Conservation (phyloP, 2,797 vertebrate species). For the Sebastes baramenuke region DNA sequence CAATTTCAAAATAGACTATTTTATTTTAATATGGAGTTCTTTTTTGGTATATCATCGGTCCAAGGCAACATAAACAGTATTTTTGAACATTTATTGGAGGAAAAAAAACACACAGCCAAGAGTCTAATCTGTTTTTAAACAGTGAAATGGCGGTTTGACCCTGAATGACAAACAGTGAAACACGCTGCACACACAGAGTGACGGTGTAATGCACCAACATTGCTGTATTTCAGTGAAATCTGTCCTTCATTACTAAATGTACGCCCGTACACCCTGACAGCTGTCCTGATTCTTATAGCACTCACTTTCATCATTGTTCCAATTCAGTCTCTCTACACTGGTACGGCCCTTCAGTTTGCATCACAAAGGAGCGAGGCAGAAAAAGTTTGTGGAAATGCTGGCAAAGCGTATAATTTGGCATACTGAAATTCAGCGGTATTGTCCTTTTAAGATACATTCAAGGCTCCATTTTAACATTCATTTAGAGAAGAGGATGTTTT, state of each 20-base stretch:
- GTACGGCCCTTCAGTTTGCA: slow-evolving; percentile 61
- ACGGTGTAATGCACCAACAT: background rate
- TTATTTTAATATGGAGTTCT: background rate
- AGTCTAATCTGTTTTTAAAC: slow-evolving; percentile 21
- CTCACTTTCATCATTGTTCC: slow-evolving; percentile 67
- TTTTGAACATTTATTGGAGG: slow-evolving; percentile 3
- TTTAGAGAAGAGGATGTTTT: background rate
- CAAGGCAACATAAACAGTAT: background rate
- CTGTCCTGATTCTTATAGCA: slow-evolving; percentile 57
- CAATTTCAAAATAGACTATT: background rate
- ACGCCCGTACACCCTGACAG: slow-evolving; percentile 44
- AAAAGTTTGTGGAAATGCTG: slow-evolving; percentile 43
- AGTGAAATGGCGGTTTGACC: slow-evolving; percentile 14
- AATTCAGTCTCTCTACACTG: slow-evolving; percentile 47
- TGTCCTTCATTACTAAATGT: slow-evolving; percentile 19
- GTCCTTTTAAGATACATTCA: slow-evolving; percentile 24
- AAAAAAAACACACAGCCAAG: slow-evolving; percentile 4
- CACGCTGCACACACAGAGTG: background rate
- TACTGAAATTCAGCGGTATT: slow-evolving; percentile 11
- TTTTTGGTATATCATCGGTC: background rate
- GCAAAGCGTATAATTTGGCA: slow-evolving; percentile 41
- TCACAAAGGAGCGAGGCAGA: slow-evolving; percentile 55
- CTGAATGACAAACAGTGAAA: slow-evolving; percentile 19
- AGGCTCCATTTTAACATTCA: slow-evolving; percentile 16
- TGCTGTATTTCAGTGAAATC: slow-evolving; percentile 31